Evolutionary conservation across 2,113 vertebrate genomes (phyloP).

Genomic region (Atherinomorus stipes): DNA sequence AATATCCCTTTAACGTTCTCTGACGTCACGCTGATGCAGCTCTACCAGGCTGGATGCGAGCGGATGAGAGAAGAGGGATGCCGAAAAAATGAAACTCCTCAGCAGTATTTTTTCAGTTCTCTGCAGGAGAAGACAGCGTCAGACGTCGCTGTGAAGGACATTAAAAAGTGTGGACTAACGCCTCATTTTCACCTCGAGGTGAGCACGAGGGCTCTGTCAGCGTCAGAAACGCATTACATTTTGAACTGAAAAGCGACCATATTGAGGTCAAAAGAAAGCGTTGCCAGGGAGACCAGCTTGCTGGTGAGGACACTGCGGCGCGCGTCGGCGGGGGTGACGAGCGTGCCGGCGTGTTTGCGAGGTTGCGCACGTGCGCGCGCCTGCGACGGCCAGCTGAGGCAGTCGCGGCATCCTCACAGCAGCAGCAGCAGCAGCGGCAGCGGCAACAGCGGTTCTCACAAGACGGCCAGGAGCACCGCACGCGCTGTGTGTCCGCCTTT

Average conservation of each 20-base stretch:
- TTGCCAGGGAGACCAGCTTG: conserved; percentile 78
- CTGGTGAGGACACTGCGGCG: conserved; percentile 74
- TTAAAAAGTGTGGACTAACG: neutral
- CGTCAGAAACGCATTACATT: conserved; percentile 10
- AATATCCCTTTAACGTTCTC: conserved; percentile 79
- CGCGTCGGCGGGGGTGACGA: conserved; percentile 60
- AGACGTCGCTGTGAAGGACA: too few relatives aligned
- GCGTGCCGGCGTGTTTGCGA: conserved; percentile 26
- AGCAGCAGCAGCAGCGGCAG: conserved; percentile 30
- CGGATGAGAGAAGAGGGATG: conserved; percentile 41
- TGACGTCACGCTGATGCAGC: conserved; percentile 85
- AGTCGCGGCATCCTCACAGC: conserved; percentile 49
- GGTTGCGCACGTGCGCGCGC: conserved; percentile 37
- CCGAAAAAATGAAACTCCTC: conserved; percentile 55
- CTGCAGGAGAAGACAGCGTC: conserved; percentile 12
- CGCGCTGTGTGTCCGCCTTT: conserved; percentile 16
- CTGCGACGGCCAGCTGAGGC: conserved; percentile 38
- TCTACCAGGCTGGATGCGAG: conserved; percentile 68
- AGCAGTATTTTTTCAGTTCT: conserved; percentile 30
- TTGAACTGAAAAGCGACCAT: conserved; percentile 48
- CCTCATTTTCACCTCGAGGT: neutral
- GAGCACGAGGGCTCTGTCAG: neutral
- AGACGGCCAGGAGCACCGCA: conserved; percentile 30
- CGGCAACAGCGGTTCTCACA: conserved; percentile 8
- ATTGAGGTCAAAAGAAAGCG: conserved; percentile 78